Conservation (phyloP, 2,113 vertebrate genomes). For the Saccopteryx bilineata region DNA sequence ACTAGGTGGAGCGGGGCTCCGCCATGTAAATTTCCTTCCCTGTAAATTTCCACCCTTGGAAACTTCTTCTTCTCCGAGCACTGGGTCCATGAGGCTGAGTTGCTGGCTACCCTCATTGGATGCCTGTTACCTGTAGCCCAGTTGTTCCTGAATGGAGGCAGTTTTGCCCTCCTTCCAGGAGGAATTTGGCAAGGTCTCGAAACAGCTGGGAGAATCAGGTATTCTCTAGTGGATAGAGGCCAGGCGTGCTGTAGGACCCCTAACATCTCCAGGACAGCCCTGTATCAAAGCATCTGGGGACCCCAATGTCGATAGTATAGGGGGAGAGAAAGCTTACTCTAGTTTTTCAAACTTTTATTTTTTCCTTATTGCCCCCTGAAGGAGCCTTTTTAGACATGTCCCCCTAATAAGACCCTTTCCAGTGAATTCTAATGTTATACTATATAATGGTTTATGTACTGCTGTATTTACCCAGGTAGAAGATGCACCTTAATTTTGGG, state of each 20-base stretch:
- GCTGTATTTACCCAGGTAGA: too few species aligned
- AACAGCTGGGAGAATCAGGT: not conserved
- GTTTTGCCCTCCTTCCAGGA: not conserved
- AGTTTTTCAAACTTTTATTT: not conserved
- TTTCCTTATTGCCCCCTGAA: not conserved
- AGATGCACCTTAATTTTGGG: too few species aligned
- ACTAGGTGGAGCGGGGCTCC: not conserved
- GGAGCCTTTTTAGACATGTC: not conserved
- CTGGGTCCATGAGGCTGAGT: not conserved
- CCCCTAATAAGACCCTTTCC: not conserved
- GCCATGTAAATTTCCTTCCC: not conserved
- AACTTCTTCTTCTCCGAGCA: not conserved
- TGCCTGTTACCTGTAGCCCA: not conserved
- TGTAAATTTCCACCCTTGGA: not conserved
- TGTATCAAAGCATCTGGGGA: not conserved
- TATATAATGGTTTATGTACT: not conserved
- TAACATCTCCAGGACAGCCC: fast-evolving
- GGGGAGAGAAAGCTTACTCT: not conserved
- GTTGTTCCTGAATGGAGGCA: not conserved
- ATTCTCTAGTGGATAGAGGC: not conserved
- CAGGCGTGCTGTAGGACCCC: not conserved
- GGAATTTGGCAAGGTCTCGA: not conserved
- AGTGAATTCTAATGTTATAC: constrained; percentile 3
- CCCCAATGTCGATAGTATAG: too few species aligned
- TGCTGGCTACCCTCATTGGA: not conserved